These are phyloP conservation scores for Lasioglossum oenotherae DNA, from an alignment of 2,888 invertebrate species.

Conservation along the genomic window DNA sequence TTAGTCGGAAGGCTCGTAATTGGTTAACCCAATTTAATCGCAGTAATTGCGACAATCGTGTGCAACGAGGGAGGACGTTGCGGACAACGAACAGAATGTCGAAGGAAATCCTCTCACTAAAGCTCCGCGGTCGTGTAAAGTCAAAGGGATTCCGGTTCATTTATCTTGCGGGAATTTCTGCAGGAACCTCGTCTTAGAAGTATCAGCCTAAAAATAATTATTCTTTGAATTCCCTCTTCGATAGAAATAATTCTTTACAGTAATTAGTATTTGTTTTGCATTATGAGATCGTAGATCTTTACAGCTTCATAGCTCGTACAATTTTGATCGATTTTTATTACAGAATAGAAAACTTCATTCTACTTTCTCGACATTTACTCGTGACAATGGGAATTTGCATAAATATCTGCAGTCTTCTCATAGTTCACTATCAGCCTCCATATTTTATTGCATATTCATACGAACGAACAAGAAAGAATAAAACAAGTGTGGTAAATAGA, in stretches of 20 bases:
- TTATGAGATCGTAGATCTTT: neutral
- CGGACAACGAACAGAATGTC: conserved; percentile 43
- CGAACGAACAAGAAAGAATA: neutral
- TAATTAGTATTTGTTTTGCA: neutral
- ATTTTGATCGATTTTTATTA: neutral
- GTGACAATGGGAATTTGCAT: neutral
- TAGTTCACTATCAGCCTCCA: neutral
- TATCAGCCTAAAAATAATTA: conserved; percentile 55
- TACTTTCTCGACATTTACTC: neutral
- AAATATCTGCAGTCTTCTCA: neutral
- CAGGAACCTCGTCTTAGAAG: conserved; percentile 49
- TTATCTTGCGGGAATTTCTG: conserved; percentile 52
- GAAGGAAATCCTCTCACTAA: conserved; percentile 51
- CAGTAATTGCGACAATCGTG: conserved; percentile 62
- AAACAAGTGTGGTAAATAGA: neutral
- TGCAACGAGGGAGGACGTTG: conserved; percentile 24
- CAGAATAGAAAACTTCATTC: neutral
- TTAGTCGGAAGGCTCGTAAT: conserved; percentile 29
- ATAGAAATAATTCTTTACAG: neutral
- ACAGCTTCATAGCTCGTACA: neutral
- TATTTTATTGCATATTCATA: neutral
- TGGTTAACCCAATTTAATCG: conserved; percentile 62
- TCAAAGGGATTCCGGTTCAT: conserved; percentile 70
- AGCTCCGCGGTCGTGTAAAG: conserved; percentile 51
- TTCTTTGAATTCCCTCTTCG: conserved; percentile 20